Conservation (phyloP, 2,797 vertebrate genomes). For the Urophycis tenuis region DNA sequence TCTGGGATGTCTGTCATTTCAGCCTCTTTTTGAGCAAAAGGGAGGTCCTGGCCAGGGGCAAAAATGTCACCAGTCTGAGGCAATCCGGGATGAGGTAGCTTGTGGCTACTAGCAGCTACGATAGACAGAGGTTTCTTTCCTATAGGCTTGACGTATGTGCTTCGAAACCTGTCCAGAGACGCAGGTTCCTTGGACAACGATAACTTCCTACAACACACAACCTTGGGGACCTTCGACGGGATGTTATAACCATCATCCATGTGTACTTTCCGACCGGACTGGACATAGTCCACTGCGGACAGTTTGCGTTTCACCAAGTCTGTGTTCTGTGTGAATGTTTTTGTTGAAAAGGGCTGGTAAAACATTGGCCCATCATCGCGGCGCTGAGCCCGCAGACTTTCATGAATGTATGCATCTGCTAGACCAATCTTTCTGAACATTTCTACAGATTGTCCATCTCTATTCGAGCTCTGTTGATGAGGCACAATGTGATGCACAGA, state of each 20-base stretch:
- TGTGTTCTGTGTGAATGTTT: conserved; percentile 24
- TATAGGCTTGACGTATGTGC: conserved; percentile 66
- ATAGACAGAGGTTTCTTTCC: conserved; percentile 19
- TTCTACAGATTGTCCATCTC: conserved; percentile 30
- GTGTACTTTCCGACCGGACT: conserved; percentile 5
- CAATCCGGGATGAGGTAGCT: neutral
- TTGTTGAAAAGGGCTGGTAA: conserved; percentile 4
- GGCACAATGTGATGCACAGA: conserved; percentile 37
- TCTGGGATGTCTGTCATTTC: conserved; percentile 15
- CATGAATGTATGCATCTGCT: conserved; percentile 58
- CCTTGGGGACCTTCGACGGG: conserved; percentile 51
- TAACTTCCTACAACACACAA: conserved; percentile 56
- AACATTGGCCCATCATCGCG: conserved; percentile 11
- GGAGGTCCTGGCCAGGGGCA: conserved; percentile 10
- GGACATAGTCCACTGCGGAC: conserved; percentile 27
- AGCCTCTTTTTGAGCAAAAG: conserved; percentile 14
- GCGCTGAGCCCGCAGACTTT: conserved; percentile 29
- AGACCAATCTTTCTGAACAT: conserved; percentile 48
- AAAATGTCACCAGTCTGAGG: conserved; percentile 10
- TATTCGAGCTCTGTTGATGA: conserved; percentile 28
- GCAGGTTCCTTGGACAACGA: conserved; percentile 65
- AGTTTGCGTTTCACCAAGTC: conserved; percentile 53
- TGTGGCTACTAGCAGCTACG: conserved; percentile 9
- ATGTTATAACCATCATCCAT: conserved; percentile 8
- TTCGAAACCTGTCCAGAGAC: conserved; percentile 86